Evolutionary conservation across 2,797 vertebrate genomes (phyloP), one percentile per base, ranked within the genome.

Genomic region (Molothrus ater): DNA sequence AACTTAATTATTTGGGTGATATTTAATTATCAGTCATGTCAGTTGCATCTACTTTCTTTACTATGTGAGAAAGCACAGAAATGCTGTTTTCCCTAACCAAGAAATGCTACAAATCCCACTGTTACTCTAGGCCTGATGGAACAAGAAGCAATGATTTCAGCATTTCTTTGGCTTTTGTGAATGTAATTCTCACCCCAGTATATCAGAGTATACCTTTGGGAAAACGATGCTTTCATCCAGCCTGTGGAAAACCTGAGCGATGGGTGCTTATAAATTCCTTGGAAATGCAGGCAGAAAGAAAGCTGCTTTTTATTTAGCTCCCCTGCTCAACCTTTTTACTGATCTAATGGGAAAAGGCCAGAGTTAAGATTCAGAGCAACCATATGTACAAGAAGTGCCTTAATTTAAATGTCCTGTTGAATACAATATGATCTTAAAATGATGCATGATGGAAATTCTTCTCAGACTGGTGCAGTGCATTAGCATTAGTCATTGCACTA

Each of bases 401-500:
- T 88, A 80, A 95, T 93, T 84, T 79, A 76, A 93, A 69, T 1
- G 17, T 76, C 59, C 51, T 54, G 5, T 86, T 93, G 88, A 88
- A 92, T 73, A 76, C 60, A 90, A 61, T 74, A 68, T 48, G 86
- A 76, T 95, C 80, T 88, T 90, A 74, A 94, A 90, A 92, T 92
- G 80, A 95, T 93, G 48, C 80, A 84, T 76, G 78, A 86, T 93
- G 86, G 93, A 96, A 96, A 94, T 88, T 90, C 92, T 66, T 96
- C 54, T 42, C 74, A 74, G 91, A 40, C 48, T 90, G 60, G 28
- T 3, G 48, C 90, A 93, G 68, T 93, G 71, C 88, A 92, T 96
- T 96, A 95, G 80, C 93, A 84, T 95, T 61, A 95, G 80, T 96
- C 94, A 95, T 82, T 95, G 88, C 88, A 68, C 80, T 47, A 87